These are phyloP conservation scores for Zaprionus kolodkinae DNA, from an alignment of 1,140 invertebrate genomes.

Conservation along the genomic window DNA sequence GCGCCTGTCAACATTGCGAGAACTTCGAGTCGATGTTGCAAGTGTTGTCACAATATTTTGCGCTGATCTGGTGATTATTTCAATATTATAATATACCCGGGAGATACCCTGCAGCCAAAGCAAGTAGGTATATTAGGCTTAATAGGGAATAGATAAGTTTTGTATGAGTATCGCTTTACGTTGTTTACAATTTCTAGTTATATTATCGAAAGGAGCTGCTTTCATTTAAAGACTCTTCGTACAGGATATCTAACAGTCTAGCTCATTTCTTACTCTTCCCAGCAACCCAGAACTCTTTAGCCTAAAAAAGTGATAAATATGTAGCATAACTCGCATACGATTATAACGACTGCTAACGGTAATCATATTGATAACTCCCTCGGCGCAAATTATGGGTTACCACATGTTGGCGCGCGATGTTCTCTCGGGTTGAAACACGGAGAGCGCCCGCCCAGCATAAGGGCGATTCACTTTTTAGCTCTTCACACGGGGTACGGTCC, in stretches of 20 bases:
- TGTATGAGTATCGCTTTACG: too few relatives aligned
- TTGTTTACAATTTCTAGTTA: too few relatives aligned
- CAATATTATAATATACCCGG: slow-evolving; percentile 6
- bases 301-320: neutral
- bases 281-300: neutral
- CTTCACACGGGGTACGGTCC: neutral
- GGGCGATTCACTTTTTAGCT: slow-evolving; percentile 67
- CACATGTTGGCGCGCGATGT: slow-evolving; percentile 69
- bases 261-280: neutral
- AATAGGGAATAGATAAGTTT: neutral
- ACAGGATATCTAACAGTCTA: neutral
- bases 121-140: neutral
- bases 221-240: neutral
- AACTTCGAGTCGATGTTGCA: slow-evolving; percentile 42
- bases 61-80: slow-evolving; percentile 30
- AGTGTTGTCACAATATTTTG: slow-evolving; percentile 73
- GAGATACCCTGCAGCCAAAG: neutral
- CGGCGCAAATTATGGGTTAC: slow-evolving; percentile 78
- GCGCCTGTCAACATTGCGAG: slow-evolving; percentile 29
- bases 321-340: neutral
- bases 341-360: slow-evolving; percentile 34
- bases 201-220: too few relatives aligned
- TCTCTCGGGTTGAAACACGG: slow-evolving; percentile 60
- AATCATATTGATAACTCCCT: slow-evolving; percentile 76
- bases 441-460: slow-evolving; percentile 33